Base-by-base conservation (phyloP, 2,888 invertebrate species). In the Polydrusus tereticollis region DNA sequence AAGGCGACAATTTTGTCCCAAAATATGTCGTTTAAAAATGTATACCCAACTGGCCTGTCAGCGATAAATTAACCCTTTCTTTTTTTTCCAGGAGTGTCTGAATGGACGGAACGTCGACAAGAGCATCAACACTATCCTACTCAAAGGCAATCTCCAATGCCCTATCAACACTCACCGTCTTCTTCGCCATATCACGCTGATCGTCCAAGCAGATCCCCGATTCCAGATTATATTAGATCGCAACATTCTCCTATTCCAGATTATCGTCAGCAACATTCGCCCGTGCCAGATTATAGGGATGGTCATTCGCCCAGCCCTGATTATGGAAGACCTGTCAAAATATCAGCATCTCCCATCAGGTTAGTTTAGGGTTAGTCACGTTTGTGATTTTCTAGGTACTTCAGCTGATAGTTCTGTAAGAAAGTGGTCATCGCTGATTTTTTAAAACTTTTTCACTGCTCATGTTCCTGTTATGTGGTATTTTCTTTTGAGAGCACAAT, bases 61-160 rank as follows among this genome's bases (percentile, higher is more conserved):
- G 10, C 6, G 33, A 10, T 33, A 33, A 33, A 33, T 1, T 33
- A 10, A 33, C 10, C 33, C 33, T 33, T 10, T 33, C 7, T 69
- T 62, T 57, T 60, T 55, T 2, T 78, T 79, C 41, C 73, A 83
- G 94, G 94, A 20, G 91, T 94, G 66, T 91, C 91, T 63, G 94
- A 94, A 80, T 94, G 94, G 94, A 91, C 91, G 0, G 93, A 93
- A 81, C 87, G 92, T 18, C 78, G 80, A 5, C 82, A 81, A 70
- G 79, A 82, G 45, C 76, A 79, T 16, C 77, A 73, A 57, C 78
- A 68, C 69, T 69, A 69, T 57, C 52, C 60, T 76, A 69, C 73
- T 8, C 79, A 43, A 23, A 78, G 63, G 72, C 78, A 41, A 23
- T 76, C 77, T 10, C 79, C 79, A n/a, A n/a, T n/a, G 57, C 73